These are phyloP conservation scores for Falcaria lacertinaria DNA, from an alignment of 2,888 invertebrate genomes.

Conservation along the genomic window DNA sequence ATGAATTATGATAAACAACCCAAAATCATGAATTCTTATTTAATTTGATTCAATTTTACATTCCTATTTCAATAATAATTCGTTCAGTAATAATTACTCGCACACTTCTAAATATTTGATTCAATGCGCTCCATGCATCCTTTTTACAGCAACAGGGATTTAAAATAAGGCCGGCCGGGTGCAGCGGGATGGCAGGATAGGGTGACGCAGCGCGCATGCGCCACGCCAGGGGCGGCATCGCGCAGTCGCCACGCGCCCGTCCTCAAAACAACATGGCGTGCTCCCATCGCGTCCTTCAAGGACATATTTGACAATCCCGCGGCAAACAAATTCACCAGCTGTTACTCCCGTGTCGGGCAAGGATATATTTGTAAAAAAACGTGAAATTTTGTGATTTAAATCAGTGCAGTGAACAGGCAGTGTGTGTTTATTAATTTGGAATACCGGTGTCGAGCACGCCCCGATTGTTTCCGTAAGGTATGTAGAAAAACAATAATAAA, in stretches of 20 bases:
- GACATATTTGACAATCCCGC: slow-evolving; percentile 64
- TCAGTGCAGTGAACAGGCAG: slow-evolving; percentile 40
- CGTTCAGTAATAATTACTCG: too few species aligned
- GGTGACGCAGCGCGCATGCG: slow-evolving; percentile 70
- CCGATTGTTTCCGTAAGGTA: slow-evolving; percentile 60
- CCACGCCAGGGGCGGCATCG: slow-evolving; percentile 55
- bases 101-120: too few species aligned
- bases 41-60: too few species aligned
- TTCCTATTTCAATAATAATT: too few species aligned
- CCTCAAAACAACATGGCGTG: slow-evolving; percentile 67
- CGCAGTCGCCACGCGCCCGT: slow-evolving; percentile 76
- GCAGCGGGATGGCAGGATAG: slow-evolving; percentile 37
- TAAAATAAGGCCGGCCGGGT: slow-evolving; percentile 23
- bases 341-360: slow-evolving; percentile 13
- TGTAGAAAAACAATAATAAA: slow-evolving; percentile 48
- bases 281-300: slow-evolving; percentile 51
- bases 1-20: too few species aligned
- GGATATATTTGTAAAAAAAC: slow-evolving; percentile 24
- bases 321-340: slow-evolving; percentile 39
- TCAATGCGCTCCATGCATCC: too few species aligned
- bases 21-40: too few species aligned
- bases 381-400: slow-evolving; percentile 25
- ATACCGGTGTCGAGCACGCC: slow-evolving; percentile 43
- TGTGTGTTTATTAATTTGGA: slow-evolving; percentile 50
- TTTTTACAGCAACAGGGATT: slow-evolving; percentile 19